Base-by-base conservation (phyloP, 2,888 invertebrate species). In the Eilema griseolum region DNA sequence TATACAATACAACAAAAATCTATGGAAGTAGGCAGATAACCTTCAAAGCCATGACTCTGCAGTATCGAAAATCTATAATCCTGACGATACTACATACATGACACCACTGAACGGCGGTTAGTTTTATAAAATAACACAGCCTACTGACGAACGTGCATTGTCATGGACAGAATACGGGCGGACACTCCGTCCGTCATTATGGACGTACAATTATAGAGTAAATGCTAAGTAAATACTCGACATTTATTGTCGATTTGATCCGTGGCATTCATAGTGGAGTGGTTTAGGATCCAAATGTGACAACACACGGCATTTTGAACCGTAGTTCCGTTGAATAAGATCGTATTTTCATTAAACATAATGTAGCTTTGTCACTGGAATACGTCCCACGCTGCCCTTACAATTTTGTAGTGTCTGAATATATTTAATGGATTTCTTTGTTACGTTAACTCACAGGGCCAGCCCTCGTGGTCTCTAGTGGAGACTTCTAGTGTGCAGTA, bases 151-250 rank as follows among this genome's bases (percentile, higher is more conserved):
- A 88, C 82, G 84, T 90, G 93, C 92, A 85, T 88, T 89, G 93
- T 93, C 93, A 93, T 90, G 83, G 82, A 87, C 84, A 82, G 89
- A 89, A 89, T 89, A 88, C 89, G 87, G 90, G 86, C 88, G 88
- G 85, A 83, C 89, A 85, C 85, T 83, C 84, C 84, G 78, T 69
- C 85, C 83, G 83, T 88, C 90, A 86, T 87, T 86, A 87, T 85
- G 84, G 83, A 84, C 86, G 82, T 84, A 92, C 91, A 91, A 93
- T 93, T 92, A 92, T 92, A 88, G 90, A 90, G 92, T 93, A 92
- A 93, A 93, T 93, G 87, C 90, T 91, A 94, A 93, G 91, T 93
- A 94, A 94, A 94, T 93, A 94, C 93, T 93, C 86, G 86, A 90
- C 86, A 87, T 89, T 90, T 92, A 91, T 90, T 91, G 93, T 90